Conservation (phyloP, 2,113 vertebrate genomes). For the Phalacrocorax aristotelis region DNA sequence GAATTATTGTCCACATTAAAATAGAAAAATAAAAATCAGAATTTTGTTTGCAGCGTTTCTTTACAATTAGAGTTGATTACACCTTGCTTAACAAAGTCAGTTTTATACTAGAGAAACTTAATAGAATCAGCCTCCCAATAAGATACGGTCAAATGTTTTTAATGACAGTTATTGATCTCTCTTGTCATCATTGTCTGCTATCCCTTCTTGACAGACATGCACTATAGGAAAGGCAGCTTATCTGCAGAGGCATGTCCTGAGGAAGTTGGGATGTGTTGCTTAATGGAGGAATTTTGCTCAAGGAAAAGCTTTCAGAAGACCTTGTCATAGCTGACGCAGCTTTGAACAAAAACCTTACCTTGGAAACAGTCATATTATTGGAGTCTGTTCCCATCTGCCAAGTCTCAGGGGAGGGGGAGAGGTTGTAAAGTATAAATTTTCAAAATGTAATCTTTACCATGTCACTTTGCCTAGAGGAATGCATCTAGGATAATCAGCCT, state of each 20-base stretch:
- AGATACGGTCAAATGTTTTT: background rate
- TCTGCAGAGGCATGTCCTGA: background rate
- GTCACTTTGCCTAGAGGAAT: slow-evolving; percentile 29
- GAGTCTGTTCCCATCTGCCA: background rate
- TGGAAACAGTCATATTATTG: background rate
- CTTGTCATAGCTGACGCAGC: background rate
- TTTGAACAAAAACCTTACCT: slow-evolving; percentile 10
- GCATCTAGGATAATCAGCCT: background rate
- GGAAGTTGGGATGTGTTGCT: slow-evolving; percentile 12
- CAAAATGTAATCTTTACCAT: background rate
- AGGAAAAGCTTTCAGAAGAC: slow-evolving; percentile 34
- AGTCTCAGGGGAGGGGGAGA: background rate
- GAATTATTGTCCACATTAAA: background rate
- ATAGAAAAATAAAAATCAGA: background rate
- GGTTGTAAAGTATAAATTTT: background rate
- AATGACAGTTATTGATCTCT: slow-evolving; percentile 18
- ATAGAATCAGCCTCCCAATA: background rate
- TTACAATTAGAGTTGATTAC: background rate
- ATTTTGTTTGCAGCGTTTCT: background rate
- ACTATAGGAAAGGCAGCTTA: background rate
- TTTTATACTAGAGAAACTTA: background rate
- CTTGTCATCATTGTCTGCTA: background rate
- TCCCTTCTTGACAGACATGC: background rate
- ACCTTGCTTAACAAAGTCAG: background rate
- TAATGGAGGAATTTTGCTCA: slow-evolving; percentile 34